Percentiles rank a stretch among this genome's conserved stretches.
These are phyloP conservation scores for Eublepharis macularius DNA, from an alignment of 2,113 vertebrate species.

Conservation along the genomic window DNA sequence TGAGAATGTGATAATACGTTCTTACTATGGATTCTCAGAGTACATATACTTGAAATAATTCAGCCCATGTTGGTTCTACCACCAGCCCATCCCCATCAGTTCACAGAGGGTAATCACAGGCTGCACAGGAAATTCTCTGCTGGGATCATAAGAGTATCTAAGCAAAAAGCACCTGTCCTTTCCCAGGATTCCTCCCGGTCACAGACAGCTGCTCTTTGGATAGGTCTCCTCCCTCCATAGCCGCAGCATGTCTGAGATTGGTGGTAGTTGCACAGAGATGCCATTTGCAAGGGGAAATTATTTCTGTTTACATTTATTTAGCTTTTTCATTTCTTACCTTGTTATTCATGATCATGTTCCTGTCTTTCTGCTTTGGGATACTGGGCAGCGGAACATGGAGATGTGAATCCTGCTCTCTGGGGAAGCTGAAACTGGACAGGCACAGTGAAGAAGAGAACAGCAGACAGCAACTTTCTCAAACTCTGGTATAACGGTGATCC, in stretches of 20 bases:
- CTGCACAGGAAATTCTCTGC: background rate
- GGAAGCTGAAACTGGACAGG: background rate
- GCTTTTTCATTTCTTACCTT: accelerated
- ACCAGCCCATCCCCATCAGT: background rate
- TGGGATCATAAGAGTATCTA: background rate
- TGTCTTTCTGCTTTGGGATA: accelerated
- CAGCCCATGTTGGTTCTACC: background rate
- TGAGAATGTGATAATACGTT: background rate
- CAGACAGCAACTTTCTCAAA: background rate
- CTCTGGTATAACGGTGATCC: background rate
- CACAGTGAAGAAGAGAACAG: accelerated
- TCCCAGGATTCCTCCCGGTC: too few species aligned
- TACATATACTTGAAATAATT: background rate
- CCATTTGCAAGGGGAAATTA: background rate
- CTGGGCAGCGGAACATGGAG: slow-evolving; percentile 78
- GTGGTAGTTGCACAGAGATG: background rate
- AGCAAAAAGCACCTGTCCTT: background rate
- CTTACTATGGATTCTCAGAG: background rate
- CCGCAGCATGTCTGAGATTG: background rate
- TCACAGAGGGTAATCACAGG: background rate
- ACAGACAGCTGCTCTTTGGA: background rate
- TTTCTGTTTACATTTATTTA: background rate
- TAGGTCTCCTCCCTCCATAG: background rate
- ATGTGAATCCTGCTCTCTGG: slow-evolving; percentile 72
- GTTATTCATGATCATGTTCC: background rate